Evolutionary conservation across 2,888 invertebrate genomes (phyloP).

Genomic region (Caenorhabditis sp.): DNA sequence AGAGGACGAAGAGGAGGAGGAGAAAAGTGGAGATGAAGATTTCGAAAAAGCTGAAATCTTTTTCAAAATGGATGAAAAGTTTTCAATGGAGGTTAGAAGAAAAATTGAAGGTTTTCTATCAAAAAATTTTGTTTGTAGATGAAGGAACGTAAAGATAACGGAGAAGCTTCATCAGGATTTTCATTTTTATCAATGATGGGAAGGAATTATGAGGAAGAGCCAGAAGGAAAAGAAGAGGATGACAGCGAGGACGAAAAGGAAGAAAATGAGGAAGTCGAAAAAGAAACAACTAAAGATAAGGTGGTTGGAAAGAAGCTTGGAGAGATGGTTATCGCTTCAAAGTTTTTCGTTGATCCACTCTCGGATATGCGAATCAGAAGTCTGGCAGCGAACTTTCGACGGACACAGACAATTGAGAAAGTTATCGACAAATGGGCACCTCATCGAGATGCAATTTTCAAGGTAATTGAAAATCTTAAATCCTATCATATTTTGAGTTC

Average conservation of each 20-base stretch:
- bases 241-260: slow-evolving; percentile 11
- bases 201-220: slow-evolving; percentile 45
- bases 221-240: slow-evolving; percentile 7
- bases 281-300: background rate
- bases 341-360: slow-evolving; percentile 63
- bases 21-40: slow-evolving; percentile 35
- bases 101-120: background rate
- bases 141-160: slow-evolving; percentile 47
- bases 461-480: slow-evolving; percentile 69
- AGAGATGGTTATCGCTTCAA: slow-evolving; percentile 11
- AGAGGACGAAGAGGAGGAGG: slow-evolving; percentile 26
- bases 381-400: slow-evolving; percentile 72
- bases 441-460: slow-evolving; percentile 74
- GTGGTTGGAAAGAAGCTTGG: background rate
- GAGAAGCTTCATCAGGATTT: slow-evolving; percentile 39
- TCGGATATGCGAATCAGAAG: slow-evolving; percentile 66
- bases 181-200: slow-evolving; percentile 70
- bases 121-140: slow-evolving; percentile 33
- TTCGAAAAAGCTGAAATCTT: slow-evolving; percentile 59
- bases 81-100: slow-evolving; percentile 69
- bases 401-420: slow-evolving; percentile 72
- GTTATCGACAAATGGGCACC: slow-evolving; percentile 73
- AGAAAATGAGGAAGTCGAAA: background rate
- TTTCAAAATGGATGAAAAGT: slow-evolving; percentile 72
- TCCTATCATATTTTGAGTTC: background rate